Evolutionary conservation across 2,113 vertebrate genomes (phyloP), one percentile per base, ranked within the genome.

Genomic region (Neopipo cinnamomea): DNA sequence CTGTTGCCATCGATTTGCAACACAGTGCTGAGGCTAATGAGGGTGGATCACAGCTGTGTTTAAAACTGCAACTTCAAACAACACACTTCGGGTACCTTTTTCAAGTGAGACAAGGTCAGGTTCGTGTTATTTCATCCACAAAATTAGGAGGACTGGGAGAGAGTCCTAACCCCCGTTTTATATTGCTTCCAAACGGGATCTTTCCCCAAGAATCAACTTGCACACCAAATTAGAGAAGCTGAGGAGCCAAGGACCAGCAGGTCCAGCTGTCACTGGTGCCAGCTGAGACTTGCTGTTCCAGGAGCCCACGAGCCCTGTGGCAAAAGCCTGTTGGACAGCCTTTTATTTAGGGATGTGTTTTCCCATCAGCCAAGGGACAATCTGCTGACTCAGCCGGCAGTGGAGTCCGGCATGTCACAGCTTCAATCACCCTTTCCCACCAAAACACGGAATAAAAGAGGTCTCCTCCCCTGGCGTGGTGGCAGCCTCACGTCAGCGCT

Each of bases 251-350:
- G 71, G 65, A 42, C 44, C 50, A 49, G 82, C 39, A 68, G 50
- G 44, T 16, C 44, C 5, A 15, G 15, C 50, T 79, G 56, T 25
- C 39, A 6, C 50, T 6, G 6, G 16, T 11, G 6, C 24, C 37
- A 41, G 56, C 28, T 52, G 33, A 27, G 84, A 28, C 50, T 37
- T 7, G 19, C 33, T 49, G 24, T 25, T 37, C 35, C 66, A 65
- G 79, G 42, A 81, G 42, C 52, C 37, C 4, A 0, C 0, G 0
- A 53, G 12, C 39, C 20, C 20, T 0, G 8, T 30, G 75, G 15
- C n/a, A 13, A 59, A 33, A 73, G 23, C n/a, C n/a, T 44, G 11
- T n/a, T 63, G 41, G 44, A 22, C 14, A 30, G 12, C 44, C 22
- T 75, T 79, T 74, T 6, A 5, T 37, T 6, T 23, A 30, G 30